These are phyloP conservation scores for Ferrisia virgata DNA, from an alignment of 2,888 invertebrate genomes.

Conservation along the genomic window DNA sequence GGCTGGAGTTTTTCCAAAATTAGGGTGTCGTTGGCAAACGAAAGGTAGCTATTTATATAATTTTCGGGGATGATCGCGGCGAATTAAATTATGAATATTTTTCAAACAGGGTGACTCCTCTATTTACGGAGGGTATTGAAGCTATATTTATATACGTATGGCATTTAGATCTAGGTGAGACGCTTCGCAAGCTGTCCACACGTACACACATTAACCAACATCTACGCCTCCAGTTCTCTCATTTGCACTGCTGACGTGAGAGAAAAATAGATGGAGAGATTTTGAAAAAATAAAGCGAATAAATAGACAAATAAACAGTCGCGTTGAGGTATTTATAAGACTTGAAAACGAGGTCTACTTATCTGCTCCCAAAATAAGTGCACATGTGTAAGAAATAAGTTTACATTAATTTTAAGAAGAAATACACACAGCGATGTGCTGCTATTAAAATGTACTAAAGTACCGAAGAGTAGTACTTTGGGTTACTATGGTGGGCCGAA, in stretches of 20 bases:
- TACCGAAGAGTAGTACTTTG: too few species aligned
- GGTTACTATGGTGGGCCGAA: too few species aligned
- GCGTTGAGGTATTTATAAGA: not conserved
- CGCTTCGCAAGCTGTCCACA: not conserved
- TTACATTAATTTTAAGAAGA: not conserved
- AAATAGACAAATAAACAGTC: not conserved
- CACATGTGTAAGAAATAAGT: not conserved
- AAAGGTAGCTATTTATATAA: not conserved
- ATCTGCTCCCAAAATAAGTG: not conserved
- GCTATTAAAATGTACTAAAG: too few species aligned
- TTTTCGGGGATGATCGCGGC: slow-evolving; percentile 3
- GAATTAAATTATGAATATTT: slow-evolving; percentile 5
- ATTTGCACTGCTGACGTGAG: not conserved
- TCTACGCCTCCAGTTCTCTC: not conserved
- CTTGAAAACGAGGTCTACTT: not conserved
- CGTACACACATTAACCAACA: not conserved
- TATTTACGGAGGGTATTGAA: not conserved
- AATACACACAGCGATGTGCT: not conserved
- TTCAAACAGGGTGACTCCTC: not conserved
- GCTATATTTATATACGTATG: too few species aligned
- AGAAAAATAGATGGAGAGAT: not conserved
- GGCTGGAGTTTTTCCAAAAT: slow-evolving; percentile 24
- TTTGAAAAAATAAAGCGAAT: too few species aligned
- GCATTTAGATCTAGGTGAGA: too few species aligned
- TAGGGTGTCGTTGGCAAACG: slow-evolving; percentile 27